Evolutionary conservation across 2,888 invertebrate species (phyloP), one percentile per base, ranked within the genome.

Genomic region (Tipula vernalis): DNA sequence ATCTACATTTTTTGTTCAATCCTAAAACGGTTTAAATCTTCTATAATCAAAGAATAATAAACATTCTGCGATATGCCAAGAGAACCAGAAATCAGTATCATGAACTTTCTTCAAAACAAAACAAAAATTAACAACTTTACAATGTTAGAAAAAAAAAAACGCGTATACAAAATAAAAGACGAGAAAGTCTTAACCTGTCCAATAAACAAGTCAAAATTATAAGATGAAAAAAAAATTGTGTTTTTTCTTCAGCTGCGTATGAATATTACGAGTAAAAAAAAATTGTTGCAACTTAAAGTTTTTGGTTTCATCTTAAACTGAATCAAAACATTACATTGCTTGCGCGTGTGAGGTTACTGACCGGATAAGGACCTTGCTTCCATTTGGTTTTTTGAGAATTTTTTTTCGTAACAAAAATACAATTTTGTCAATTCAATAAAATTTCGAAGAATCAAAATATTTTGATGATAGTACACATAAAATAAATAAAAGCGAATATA

Each of bases 321-420:
- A 28, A 71, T 6, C 71, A 71, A 28, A 71, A 71, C 71, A 71
- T 71, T 71, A 12, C 71, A 71, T 10, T 18, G 71, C 3, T 15
- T 57, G 2, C 10, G 36, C 51, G 86, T 36, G 6, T 15, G 71
- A 71, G 71, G 71, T 71, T 18, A 13, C 2, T 71, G 28, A 71
- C 86, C 86, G 86, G 86, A 84, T 84, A 86, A 86, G 86, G 86
- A 86, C 86, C 86, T 83, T 83, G 44, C n/a, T 71, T 86, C 36
- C 36, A 13, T 10, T 13, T 41, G 39, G 13, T 85, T 36, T 39
- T 41, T 57, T 57, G 47, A 47, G 5, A 51, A 51, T 51, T 8
- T 71, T 71, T 18, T 18, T 28, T 71, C 28, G 3, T 28, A 28
- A 10, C 71, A 28, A 2, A 13, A 57, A 71, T 51, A 51, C 51